These are phyloP conservation scores for Otolemur garnettii DNA, from an alignment of 2,113 vertebrate species.

Conservation along the genomic window DNA sequence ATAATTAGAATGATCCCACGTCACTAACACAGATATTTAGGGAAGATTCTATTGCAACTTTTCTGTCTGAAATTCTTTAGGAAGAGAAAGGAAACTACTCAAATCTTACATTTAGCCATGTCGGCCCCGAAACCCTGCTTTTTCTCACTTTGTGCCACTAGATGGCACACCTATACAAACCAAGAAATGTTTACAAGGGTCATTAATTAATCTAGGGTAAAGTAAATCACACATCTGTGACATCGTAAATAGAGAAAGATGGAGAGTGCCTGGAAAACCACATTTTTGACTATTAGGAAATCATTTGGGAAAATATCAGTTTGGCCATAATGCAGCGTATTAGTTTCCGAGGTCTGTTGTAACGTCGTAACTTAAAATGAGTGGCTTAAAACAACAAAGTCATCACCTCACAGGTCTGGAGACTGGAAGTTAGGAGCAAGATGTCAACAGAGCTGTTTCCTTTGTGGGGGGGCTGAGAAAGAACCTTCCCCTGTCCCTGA, in stretches of 20 bases:
- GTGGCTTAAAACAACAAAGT: not conserved
- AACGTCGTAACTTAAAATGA: not conserved
- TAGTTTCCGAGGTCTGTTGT: not conserved
- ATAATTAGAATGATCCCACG: not conserved
- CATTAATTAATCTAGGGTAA: not conserved
- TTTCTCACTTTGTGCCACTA: constrained; percentile 45
- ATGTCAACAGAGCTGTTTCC: not conserved
- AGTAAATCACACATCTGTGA: not conserved
- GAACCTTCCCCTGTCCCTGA: not conserved
- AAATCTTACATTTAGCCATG: not conserved
- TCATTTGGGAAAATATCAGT: not conserved
- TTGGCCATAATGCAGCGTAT: not conserved
- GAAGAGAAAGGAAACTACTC: not conserved
- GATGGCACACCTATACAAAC: constrained; percentile 54
- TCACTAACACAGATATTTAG: not conserved
- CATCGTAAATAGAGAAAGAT: not conserved
- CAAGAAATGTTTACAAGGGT: not conserved
- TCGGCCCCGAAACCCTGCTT: not conserved
- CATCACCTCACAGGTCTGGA: not conserved
- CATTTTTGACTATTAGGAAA: not conserved
- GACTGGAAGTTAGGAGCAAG: not conserved
- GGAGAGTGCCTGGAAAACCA: not conserved
- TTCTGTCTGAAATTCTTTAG: not conserved
- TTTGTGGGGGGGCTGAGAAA: not conserved
- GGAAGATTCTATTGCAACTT: not conserved